Percentiles rank a stretch among this genome's conserved stretches.
Conservation (phyloP, 2,113 vertebrate genomes). For the Egretta garzetta region DNA sequence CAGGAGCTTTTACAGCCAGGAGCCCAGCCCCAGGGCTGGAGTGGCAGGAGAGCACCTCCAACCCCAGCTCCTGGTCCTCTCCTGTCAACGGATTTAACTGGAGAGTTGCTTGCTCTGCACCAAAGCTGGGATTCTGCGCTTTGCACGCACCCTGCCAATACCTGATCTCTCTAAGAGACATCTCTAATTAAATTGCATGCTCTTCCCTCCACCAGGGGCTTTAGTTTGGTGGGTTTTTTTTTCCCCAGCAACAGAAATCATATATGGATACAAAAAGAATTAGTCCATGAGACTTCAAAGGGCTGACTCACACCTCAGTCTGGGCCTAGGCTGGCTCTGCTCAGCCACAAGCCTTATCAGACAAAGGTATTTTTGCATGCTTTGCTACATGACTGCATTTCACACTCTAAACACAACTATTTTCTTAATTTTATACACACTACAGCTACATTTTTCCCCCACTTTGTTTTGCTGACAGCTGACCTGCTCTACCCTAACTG, state of each 20-base stretch:
- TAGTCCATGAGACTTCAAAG: background rate
- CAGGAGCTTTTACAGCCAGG: background rate
- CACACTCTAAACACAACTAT: background rate
- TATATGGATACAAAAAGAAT: background rate
- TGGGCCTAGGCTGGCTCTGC: background rate
- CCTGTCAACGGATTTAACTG: background rate
- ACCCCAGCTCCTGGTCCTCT: background rate
- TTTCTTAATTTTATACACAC: background rate
- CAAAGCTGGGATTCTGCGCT: background rate
- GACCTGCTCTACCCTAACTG: background rate
- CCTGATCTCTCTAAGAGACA: background rate
- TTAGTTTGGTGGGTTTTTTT: background rate
- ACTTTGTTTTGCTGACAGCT: background rate
- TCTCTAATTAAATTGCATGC: background rate
- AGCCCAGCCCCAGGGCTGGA: background rate
- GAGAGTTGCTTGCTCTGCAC: background rate
- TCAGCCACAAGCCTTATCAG: background rate
- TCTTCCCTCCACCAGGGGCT: background rate
- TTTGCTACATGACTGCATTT: background rate
- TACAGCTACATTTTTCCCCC: background rate
- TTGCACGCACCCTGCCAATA: conserved; percentile 10
- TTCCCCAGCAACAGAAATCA: conserved; percentile 4
- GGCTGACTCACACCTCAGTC: background rate
- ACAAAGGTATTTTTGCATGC: background rate
- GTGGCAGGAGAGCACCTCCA: background rate